A percentile compares a stretch with the other conserved stretches of the same genome.
Conservation (phyloP, 2,888 invertebrate species). For the Hylaea fasciaria region DNA sequence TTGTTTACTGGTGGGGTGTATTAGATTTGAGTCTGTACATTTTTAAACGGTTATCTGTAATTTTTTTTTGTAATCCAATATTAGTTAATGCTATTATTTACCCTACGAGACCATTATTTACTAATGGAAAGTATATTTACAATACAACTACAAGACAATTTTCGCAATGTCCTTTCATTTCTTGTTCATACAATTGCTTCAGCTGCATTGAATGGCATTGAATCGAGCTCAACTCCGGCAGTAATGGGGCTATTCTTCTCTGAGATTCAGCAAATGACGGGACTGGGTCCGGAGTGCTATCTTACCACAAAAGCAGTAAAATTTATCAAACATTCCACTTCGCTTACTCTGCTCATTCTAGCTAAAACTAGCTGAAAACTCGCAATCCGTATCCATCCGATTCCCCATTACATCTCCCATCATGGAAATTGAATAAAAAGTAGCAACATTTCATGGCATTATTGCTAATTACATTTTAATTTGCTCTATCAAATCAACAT, state of each 20-base stretch:
- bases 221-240: constrained; percentile 53
- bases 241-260: constrained; percentile 60
- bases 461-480: constrained; percentile 34
- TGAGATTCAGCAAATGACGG: constrained; percentile 45
- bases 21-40: too few species aligned
- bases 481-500: constrained; percentile 34
- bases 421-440: background rate
- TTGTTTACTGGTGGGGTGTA: too few species aligned
- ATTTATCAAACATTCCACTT: constrained; percentile 57
- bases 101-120: too few species aligned
- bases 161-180: constrained; percentile 32
- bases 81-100: too few species aligned
- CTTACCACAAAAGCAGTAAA: constrained; percentile 54
- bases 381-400: too few species aligned
- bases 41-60: too few species aligned
- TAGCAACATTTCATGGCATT: constrained; percentile 21
- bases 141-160: constrained; percentile 14
- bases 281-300: constrained; percentile 42
- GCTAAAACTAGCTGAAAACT: constrained; percentile 9
- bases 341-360: constrained; percentile 43
- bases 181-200: constrained; percentile 47
- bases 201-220: constrained; percentile 42
- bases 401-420: too few species aligned
- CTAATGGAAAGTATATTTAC: constrained; percentile 1
- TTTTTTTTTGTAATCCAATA: too few species aligned